Evolutionary conservation across 2,888 invertebrate species (phyloP).

Genomic region (Busseola fusca): DNA sequence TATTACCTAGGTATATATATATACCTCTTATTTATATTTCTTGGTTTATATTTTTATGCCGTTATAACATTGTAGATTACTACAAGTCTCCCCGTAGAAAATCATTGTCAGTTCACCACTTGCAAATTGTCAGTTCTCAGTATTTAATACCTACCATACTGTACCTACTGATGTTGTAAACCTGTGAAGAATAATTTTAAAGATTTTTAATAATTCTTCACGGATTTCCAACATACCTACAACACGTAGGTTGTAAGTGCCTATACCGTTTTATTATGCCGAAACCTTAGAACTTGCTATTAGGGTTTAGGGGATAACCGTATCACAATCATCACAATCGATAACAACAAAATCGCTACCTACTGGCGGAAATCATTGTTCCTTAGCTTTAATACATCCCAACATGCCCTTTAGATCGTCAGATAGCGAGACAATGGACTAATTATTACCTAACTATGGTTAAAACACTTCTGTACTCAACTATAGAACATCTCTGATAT

Average conservation of each 20-base stretch:
- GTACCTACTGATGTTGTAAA: background rate
- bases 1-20: no score
- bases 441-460: background rate
- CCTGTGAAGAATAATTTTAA: background rate
- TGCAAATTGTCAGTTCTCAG: no score
- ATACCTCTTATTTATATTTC: no score
- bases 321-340: background rate
- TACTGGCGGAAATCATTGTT: background rate
- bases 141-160: background rate
- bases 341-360: background rate
- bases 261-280: background rate
- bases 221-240: background rate
- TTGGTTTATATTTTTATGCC: no score
- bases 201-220: background rate
- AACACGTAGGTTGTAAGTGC: background rate
- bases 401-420: background rate
- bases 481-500: constrained; percentile 25
- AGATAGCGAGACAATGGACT: background rate
- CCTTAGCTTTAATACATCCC: background rate
- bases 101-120: background rate
- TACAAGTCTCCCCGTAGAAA: background rate
- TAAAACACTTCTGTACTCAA: constrained; percentile 26
- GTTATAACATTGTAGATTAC: no score
- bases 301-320: background rate
- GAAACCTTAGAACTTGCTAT: background rate